Base-by-base conservation (phyloP, 2,888 invertebrate genomes). In the Leptopilina syphax region DNA sequence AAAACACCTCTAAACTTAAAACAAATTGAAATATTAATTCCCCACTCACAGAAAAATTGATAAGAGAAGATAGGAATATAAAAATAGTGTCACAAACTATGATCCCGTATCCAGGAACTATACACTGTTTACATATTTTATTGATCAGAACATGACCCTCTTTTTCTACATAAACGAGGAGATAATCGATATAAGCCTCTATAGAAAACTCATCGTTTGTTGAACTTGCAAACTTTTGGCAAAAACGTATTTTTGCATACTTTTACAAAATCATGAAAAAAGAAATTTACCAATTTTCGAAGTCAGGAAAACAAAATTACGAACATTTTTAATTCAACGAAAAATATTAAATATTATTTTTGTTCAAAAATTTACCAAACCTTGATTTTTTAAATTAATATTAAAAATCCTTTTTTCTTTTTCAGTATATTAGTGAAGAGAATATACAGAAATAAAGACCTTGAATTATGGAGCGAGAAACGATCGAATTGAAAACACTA, bases 81-180 rank as follows among this genome's bases (percentile, higher is more conserved):
- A 44, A 44, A 44, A 44, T 44, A 44, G 44, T 44, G 44, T 44
- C 44, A 44, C 7, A 6, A 44, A 44, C 44, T 66, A 41, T 44
- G 44, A 66, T 66, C 41, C 12, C 41, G 41, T 41, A 27, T 6
- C n/a, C 3, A 66, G 66, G 66, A 41, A 41, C 41, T 12, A 50
- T 66, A 41, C n/a, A 34, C 41, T 41, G 41, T 66, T 66, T 66
- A 50, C 12, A 50, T 50, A 66, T 44, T 66, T 66, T 66, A 66
- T 66, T 44, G 66, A 66, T 66, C 66, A 66, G 66, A 9, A n/a
- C 34, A 66, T n/a, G n/a, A 41, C 66, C 66, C 66, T 66, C 66
- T 66, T 44, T 66, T 12, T 66, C 13, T n/a, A 41, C 12, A 50
- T 10, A 50, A 41, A 66, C 7, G n/a, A 66, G 41, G 6, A 6